Evolutionary conservation across 2,888 invertebrate species (phyloP), one percentile per base, ranked within the genome.

Genomic region (Drosophila diplacantha): DNA sequence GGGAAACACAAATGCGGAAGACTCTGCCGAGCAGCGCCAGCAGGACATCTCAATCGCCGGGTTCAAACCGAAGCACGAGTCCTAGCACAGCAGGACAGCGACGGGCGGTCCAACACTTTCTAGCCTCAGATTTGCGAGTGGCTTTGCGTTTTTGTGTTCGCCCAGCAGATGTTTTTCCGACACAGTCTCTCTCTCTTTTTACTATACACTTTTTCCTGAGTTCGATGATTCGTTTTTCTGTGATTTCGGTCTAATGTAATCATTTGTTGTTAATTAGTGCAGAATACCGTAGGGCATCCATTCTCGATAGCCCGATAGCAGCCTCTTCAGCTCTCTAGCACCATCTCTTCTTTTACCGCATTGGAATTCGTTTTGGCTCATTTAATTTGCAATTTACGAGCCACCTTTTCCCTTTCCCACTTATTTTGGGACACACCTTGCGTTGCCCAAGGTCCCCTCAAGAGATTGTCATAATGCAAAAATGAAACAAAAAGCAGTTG

Each of bases 331-430:
- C 18, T n/a, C 31, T 46, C 46, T 44, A 31, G 43, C 24, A 5
- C 18, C 46, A 29, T 38, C 20, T 41, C 35, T 55, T 65, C 41
- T 43, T 49, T 50, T 43, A 9, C 41, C 35, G 52, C 46, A 68
- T 60, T 67, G 64, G 47, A 53, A 83, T 85, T 85, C 84, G 85
- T 62, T 81, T 81, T 86, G 85, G 79, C 84, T 85, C 85, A 86
- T 84, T 86, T 86, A 73, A 80, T 84, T 86, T 84, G 85, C 83
- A 84, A 85, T 85, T 85, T 85, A 85, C 84, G 84, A 68, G 74
- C 59, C 54, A 75, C 72, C 58, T 54, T 67, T 52, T 39, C 32
- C 46, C 32, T 34, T 52, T 43, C 51, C 37, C 43, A 41, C 68
- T 46, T 60, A 16, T 14, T 58, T 22, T 12, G 47, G 29, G 24